Conservation (phyloP, 1,140 invertebrate genomes). For the Drosophila aff. region DNA sequence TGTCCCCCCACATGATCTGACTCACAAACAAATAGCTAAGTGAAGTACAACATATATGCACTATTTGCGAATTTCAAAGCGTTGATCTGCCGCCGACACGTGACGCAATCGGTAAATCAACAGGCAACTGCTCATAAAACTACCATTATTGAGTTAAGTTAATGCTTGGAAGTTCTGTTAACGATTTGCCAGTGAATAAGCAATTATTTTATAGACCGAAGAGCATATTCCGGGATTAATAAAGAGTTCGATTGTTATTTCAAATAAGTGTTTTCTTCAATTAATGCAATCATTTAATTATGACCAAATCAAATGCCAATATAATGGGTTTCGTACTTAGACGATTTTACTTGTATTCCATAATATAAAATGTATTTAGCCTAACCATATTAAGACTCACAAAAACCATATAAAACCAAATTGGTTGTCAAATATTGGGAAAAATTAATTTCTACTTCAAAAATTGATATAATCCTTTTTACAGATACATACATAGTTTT, state of each 20-base stretch:
- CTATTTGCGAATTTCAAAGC: constrained; percentile 16
- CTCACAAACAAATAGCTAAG: constrained; percentile 26
- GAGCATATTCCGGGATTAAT: background rate
- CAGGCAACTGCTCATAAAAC: constrained; percentile 13
- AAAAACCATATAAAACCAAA: too few species aligned
- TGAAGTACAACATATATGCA: constrained; percentile 3
- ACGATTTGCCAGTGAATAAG: constrained; percentile 4
- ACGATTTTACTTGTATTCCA: background rate
- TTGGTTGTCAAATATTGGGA: background rate
- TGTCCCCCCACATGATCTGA: constrained; percentile 37
- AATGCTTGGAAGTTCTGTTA: constrained; percentile 5
- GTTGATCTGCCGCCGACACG: constrained; percentile 36
- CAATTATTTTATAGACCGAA: background rate
- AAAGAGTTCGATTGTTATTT: constrained; percentile 2
- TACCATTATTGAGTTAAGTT: constrained; percentile 1
- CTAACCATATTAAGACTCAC: too few species aligned
- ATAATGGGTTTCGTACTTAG: background rate
- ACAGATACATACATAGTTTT: too few species aligned
- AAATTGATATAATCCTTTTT: too few species aligned
- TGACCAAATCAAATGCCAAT: background rate
- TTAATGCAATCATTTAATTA: background rate
- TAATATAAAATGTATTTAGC: background rate
- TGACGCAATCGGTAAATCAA: constrained; percentile 46
- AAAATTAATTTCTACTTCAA: background rate
- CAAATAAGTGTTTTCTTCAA: background rate